phyloP scores from a whole-genome alignment of 2,113 vertebrate genomes.

The Columbina picui region DNA sequence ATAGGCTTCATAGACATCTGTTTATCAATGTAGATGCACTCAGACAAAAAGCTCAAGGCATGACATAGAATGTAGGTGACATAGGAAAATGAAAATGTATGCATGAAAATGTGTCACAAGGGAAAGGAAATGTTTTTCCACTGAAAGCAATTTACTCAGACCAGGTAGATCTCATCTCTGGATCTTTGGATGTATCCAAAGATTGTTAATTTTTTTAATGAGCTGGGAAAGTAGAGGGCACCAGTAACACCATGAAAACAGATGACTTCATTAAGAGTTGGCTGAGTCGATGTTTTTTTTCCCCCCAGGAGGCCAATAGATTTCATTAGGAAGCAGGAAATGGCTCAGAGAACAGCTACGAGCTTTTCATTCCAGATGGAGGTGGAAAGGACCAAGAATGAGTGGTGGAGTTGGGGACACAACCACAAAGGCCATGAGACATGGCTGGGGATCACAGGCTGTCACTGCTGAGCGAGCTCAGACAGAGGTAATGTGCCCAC shows the following conservation, averaged over 20 bases:
- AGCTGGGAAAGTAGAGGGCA: conserved; percentile 42
- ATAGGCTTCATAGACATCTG: background rate
- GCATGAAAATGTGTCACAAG: background rate
- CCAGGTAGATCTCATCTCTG: conserved; percentile 15
- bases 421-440: background rate
- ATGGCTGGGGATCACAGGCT: background rate
- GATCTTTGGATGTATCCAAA: conserved; percentile 1
- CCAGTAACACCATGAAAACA: conserved; percentile 49
- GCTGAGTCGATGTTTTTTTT: conserved; percentile 38
- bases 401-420: background rate
- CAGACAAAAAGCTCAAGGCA: background rate
- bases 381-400: background rate
- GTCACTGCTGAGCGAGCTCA: background rate
- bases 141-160: background rate
- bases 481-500: background rate
- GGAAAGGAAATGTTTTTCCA: background rate
- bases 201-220: conserved; percentile 59
- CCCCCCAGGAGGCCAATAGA: conserved; percentile 40
- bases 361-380: conserved; percentile 17
- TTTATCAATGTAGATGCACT: background rate
- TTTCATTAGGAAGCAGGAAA: conserved; percentile 68
- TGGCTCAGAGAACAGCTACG: background rate
- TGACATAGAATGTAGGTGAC: background rate
- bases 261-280: conserved; percentile 63
- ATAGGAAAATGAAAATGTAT: no score